A percentile compares a stretch with the other conserved stretches of the same genome.
Conservation (phyloP, 2,797 vertebrate genomes). For the Pipistrellus kuhlii region DNA sequence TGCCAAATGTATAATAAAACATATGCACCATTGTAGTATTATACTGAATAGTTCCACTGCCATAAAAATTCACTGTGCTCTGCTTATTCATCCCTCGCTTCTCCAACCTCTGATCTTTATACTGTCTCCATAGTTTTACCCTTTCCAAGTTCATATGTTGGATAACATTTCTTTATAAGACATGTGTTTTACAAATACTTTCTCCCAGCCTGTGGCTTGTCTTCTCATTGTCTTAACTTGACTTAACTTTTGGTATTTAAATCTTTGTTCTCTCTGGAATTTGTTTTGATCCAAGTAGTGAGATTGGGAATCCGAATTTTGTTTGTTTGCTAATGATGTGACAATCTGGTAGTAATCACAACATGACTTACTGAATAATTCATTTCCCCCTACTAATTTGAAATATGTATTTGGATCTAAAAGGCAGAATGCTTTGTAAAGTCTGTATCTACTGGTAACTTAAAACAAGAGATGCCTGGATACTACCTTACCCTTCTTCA, state of each 20-base stretch:
- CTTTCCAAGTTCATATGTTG: neutral
- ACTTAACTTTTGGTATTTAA: neutral
- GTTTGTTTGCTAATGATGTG: neutral
- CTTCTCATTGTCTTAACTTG: slow-evolving; percentile 29
- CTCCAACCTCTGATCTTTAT: neutral
- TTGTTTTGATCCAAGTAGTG: slow-evolving; percentile 43
- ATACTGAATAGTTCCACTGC: neutral
- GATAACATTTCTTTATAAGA: neutral
- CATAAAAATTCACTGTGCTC: neutral
- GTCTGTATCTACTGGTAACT: neutral
- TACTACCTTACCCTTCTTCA: neutral
- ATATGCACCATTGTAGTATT: neutral
- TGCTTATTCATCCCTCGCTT: neutral
- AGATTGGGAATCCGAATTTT: neutral
- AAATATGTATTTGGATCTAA: slow-evolving; percentile 40
- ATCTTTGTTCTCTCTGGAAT: slow-evolving; percentile 32
- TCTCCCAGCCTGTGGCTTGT: neutral
- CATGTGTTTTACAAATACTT: neutral
- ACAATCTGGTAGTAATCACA: neutral
- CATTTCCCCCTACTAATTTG: neutral
- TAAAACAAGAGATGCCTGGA: slow-evolving; percentile 5
- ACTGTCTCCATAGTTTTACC: neutral
- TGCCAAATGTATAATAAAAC: neutral
- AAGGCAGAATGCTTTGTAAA: slow-evolving; percentile 45
- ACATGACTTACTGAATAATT: neutral